Evolutionary conservation across 2,797 vertebrate species (phyloP).

Genomic region (Spondyliosoma cantharus): DNA sequence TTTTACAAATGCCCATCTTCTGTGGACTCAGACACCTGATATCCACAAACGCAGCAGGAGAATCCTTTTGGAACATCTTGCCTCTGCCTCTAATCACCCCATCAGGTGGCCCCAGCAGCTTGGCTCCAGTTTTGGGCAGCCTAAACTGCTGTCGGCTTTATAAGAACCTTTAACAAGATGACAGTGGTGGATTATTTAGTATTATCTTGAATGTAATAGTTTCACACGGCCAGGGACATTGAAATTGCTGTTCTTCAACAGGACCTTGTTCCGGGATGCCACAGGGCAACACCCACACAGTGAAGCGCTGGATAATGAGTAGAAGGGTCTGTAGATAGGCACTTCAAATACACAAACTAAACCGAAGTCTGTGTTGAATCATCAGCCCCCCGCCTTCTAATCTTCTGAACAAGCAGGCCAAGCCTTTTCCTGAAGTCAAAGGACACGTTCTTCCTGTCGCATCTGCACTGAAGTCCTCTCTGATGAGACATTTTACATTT

Average conservation of each 20-base stretch:
- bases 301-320: slow-evolving; percentile 43
- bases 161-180: neutral
- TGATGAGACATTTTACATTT: neutral
- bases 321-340: slow-evolving; percentile 24
- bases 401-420: neutral
- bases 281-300: slow-evolving; percentile 24
- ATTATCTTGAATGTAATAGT: slow-evolving; percentile 16
- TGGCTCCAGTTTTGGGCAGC: slow-evolving; percentile 7
- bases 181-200: neutral
- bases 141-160: neutral
- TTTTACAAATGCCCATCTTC: too few species aligned
- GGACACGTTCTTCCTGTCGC: neutral
- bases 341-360: slow-evolving; percentile 10
- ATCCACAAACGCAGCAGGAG: slow-evolving; percentile 27
- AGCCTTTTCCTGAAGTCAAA: slow-evolving; percentile 38
- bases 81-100: slow-evolving; percentile 39
- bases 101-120: slow-evolving; percentile 39
- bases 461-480: neutral
- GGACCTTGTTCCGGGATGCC: slow-evolving; percentile 33
- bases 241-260: slow-evolving; percentile 23
- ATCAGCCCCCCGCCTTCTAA: slow-evolving; percentile 12
- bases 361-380: slow-evolving; percentile 26
- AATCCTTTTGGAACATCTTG: slow-evolving; percentile 9
- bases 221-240: neutral
- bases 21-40: slow-evolving; percentile 38